These are phyloP conservation scores for Zaprionus camerounensis DNA, from an alignment of 1,140 invertebrate species.

Conservation along the genomic window DNA sequence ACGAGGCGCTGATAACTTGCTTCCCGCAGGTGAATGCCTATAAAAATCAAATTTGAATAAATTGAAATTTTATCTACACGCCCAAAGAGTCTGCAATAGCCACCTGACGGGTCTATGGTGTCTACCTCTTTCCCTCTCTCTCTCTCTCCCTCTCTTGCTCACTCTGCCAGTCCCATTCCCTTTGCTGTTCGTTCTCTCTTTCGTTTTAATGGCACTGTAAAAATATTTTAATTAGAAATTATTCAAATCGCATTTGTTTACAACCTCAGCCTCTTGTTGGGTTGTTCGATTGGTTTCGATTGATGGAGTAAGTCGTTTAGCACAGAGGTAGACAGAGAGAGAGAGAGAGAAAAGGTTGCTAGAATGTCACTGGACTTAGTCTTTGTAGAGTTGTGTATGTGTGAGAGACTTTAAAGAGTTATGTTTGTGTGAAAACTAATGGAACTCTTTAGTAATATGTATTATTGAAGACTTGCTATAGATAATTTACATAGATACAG, in stretches of 20 bases:
- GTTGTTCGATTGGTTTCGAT: background rate
- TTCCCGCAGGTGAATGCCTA: conserved; percentile 67
- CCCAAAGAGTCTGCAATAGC: conserved; percentile 48
- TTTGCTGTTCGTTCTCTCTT: background rate
- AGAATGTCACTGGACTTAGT: background rate
- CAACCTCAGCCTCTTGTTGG: conserved; percentile 12
- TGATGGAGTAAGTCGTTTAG: background rate
- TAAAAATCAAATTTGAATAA: conserved; percentile 72
- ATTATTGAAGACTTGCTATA: too few relatives aligned
- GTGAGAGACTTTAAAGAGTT: too few relatives aligned
- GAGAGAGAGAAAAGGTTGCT: background rate
- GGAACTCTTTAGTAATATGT: background rate
- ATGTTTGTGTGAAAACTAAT: background rate
- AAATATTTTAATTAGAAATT: conserved; percentile 76
- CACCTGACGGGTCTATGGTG: conserved; percentile 7
- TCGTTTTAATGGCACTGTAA: conserved; percentile 39
- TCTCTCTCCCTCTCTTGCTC: background rate
- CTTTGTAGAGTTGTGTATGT: background rate
- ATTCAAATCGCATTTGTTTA: conserved; percentile 63
- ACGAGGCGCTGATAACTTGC: conserved; percentile 39
- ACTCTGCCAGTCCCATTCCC: too few relatives aligned
- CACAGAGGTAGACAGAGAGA: too few relatives aligned
- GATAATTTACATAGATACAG: background rate
- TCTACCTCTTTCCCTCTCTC: background rate
- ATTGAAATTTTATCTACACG: conserved; percentile 64